Percentiles rank a stretch among this genome's conserved stretches.
Evolutionary conservation across 2,797 vertebrate genomes (phyloP).

Genomic region (Sarcoramphus papa): DNA sequence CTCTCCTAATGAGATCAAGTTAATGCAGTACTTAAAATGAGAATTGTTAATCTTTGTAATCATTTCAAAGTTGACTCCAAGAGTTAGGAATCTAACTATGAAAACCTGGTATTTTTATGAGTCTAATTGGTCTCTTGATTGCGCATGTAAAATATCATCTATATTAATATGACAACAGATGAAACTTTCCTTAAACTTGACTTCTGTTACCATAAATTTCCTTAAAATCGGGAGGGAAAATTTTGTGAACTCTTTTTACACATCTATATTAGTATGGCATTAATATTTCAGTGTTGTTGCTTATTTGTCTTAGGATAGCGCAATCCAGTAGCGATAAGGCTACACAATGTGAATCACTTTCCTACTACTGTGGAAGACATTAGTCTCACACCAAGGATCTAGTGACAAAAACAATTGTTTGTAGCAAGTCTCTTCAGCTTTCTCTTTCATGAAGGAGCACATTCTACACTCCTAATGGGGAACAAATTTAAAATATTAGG

Average conservation of each 20-base stretch:
- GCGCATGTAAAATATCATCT: not conserved
- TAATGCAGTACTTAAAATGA: not conserved
- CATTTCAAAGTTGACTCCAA: not conserved
- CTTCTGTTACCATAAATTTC: not conserved
- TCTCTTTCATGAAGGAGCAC: not conserved
- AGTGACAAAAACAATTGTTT: not conserved
- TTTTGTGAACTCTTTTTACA: not conserved
- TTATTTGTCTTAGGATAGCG: not conserved
- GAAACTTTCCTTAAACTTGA: not conserved
- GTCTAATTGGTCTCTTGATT: not conserved
- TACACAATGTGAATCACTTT: not conserved
- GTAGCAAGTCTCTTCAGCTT: not conserved
- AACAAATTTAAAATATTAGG: not conserved
- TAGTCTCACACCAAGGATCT: not conserved
- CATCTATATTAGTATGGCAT: not conserved
- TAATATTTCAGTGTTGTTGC: not conserved
- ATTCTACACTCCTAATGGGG: not conserved
- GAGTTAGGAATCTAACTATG: not conserved
- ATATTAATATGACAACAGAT: not conserved
- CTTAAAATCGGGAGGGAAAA: not conserved
- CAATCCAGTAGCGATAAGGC: not conserved
- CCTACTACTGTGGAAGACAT: not conserved
- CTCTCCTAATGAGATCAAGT: not conserved
- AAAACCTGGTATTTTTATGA: not conserved
- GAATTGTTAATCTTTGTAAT: not conserved